Base-by-base conservation (phyloP, 2,888 invertebrate genomes). In the Nephrotoma flavescens region DNA sequence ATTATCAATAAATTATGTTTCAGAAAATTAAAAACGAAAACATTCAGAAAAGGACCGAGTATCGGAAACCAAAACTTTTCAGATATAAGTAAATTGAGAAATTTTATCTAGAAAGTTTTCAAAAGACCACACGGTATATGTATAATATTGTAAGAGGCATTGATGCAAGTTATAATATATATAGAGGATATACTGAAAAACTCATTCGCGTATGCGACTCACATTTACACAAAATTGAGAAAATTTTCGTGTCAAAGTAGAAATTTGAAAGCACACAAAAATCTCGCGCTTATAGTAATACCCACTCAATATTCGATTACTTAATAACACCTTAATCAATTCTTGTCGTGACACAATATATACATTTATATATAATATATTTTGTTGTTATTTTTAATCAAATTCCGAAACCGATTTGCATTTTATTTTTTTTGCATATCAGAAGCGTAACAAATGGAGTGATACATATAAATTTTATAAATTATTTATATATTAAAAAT, bases 381-480 rank as follows among this genome's bases (percentile, higher is more conserved):
- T 52, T 52, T 52, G 4, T 52, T 52, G 52, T 52, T 52, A 52
- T 52, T 15, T 52, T 52, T 71, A 71, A 71, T 84, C 84, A 84
- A 41, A 84, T 84, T 84, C 84, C 84, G 42, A 84, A 41, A 84
- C 15, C 42, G 6, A 42, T n/a, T n/a, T n/a, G n/a, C n/a, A 19
- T 19, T 19, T 19, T 19, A 84, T n/a, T n/a, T 42, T 84, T 84
- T 84, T 84, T 84, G 84, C 84, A 84, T 84, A 84, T 84, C 84
- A 84, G 84, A 84, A 84, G 84, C 84, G 84, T 84, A 84, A 84
- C 84, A 84, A 84, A 84, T 84, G 84, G 84, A 84, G 84, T 84
- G 84, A 84, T 71, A 71, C 31, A 52, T 52, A 52, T 52, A 57
- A 57, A 57, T 57, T 57, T 57, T 57, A 31, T 31, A 31, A 31